A percentile compares a stretch with the other conserved stretches of the same genome.
phyloP scores from a whole-genome alignment of 1,140 invertebrate species.

The Gryllus bimaculatus region DNA sequence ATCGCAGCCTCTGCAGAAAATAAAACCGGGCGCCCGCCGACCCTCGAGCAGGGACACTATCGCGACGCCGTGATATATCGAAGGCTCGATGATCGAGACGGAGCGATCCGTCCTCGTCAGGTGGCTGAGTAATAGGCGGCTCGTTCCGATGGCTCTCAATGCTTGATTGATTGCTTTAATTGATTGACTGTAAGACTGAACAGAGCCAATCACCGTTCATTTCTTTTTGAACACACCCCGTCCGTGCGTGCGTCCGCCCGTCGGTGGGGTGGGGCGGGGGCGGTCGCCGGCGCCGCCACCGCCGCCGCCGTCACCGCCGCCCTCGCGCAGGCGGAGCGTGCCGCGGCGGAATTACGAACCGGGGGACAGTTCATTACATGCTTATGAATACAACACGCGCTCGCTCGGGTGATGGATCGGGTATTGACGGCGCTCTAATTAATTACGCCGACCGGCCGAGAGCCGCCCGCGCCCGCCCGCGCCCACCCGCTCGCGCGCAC shows the following conservation, averaged over 20 bases:
- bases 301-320: background rate
- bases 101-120: constrained; percentile 2
- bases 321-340: background rate
- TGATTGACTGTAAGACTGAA: constrained; percentile 4
- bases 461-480: background rate
- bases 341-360: background rate
- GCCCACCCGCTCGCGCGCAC: background rate
- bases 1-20: background rate
- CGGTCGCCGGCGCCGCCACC: no score
- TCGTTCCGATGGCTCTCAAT: background rate
- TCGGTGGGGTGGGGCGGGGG: background rate
- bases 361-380: constrained; percentile 3
- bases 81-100: background rate
- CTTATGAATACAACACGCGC: constrained; percentile 1
- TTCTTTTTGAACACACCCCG: constrained; percentile 1
- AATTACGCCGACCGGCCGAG: background rate
- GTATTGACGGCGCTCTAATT: constrained; percentile 1
- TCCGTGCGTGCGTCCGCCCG: background rate
- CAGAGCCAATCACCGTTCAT: constrained; percentile 3
- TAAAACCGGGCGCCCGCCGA: background rate
- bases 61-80: background rate
- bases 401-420: background rate
- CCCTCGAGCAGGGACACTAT: background rate
- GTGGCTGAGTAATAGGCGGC: background rate
- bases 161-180: constrained; percentile 5